Conservation (phyloP, 2,113 vertebrate species). For the Pitta sordida region DNA sequence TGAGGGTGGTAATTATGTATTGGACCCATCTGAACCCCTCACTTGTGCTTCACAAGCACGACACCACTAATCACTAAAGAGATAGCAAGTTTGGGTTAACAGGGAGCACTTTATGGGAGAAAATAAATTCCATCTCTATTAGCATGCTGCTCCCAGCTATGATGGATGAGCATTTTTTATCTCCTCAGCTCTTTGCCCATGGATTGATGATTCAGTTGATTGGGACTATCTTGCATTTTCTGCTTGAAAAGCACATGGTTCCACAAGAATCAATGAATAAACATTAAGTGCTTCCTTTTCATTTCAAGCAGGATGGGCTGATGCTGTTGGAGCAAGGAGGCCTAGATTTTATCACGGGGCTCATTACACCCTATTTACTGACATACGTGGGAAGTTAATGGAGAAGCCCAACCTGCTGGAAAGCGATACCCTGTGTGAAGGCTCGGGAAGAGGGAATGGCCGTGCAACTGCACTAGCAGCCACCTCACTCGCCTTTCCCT, state of each 20-base stretch:
- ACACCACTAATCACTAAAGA: neutral
- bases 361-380: neutral
- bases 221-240: constrained; percentile 31
- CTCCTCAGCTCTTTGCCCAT: constrained; percentile 19
- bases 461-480: neutral
- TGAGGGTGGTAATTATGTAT: neutral
- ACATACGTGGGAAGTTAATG: neutral
- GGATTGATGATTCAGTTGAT: constrained; percentile 53
- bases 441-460: neutral
- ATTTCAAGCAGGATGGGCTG: neutral
- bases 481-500: neutral
- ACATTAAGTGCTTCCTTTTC: constrained; percentile 33
- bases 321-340: neutral
- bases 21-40: neutral
- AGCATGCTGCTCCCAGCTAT: neutral
- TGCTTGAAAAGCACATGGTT: constrained; percentile 49
- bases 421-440: neutral
- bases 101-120: neutral
- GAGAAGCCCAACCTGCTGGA: neutral
- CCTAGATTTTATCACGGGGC: neutral
- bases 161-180: constrained; percentile 41
- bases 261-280: constrained; percentile 56
- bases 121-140: constrained; percentile 34
- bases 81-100: constrained; percentile 5
- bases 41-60: neutral